phyloP scores from a whole-genome alignment of 92 coral and sea anemone genomes.

The Actinostola sp. region DNA sequence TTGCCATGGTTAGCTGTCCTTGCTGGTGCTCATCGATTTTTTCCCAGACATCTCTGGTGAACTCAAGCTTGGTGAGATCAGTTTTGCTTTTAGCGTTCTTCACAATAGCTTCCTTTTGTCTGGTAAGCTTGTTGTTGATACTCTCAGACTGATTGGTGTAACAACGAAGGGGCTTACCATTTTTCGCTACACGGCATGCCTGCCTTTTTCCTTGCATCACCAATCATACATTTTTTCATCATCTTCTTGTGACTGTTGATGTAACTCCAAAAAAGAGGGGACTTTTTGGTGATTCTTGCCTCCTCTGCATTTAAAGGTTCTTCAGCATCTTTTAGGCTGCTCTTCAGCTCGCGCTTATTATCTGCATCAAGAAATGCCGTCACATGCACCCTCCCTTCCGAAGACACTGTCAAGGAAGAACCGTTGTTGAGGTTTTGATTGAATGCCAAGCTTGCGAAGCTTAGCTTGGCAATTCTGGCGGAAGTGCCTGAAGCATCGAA shows the following conservation, averaged over 20 bases:
- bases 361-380: slow-evolving; percentile 48
- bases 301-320: slow-evolving; percentile 8
- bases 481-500: slow-evolving; percentile 47
- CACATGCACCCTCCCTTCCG: slow-evolving; percentile 30
- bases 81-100: slow-evolving; percentile 10
- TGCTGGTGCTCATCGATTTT: slow-evolving; percentile 41
- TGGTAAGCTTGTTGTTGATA: slow-evolving; percentile 34
- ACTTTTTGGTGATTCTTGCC: too few species aligned
- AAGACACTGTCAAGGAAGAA: slow-evolving; percentile 28
- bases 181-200: slow-evolving; percentile 12
- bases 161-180: slow-evolving; percentile 22
- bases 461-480: slow-evolving; percentile 43
- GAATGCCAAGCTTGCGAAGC: slow-evolving; percentile 31
- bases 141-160: slow-evolving; percentile 32
- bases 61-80: slow-evolving; percentile 20
- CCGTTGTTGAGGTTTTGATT: slow-evolving; percentile 19
- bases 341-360: too few species aligned
- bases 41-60: slow-evolving; percentile 58
- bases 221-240: slow-evolving; percentile 40
- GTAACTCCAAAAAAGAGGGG: slow-evolving; percentile 16
- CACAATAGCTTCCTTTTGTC: slow-evolving; percentile 9
- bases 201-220: slow-evolving; percentile 33
- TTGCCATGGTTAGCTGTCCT: slow-evolving; percentile 51
- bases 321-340: slow-evolving; percentile 14
- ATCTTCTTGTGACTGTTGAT: slow-evolving; percentile 19